Percentiles rank a stretch among this genome's conserved stretches.
Conservation (phyloP, 1,140 invertebrate species). For the Uloborus diversus region DNA sequence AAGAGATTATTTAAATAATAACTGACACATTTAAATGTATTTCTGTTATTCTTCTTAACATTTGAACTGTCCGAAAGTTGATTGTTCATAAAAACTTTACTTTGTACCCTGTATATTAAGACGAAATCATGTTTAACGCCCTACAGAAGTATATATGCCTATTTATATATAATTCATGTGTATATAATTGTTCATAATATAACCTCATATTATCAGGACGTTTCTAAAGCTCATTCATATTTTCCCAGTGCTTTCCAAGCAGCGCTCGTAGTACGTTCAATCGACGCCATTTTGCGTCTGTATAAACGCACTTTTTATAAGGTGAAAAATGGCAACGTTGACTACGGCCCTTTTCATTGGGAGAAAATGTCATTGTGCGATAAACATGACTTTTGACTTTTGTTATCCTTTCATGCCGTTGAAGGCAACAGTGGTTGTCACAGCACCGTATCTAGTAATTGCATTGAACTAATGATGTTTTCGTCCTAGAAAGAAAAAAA, state of each 20-base stretch:
- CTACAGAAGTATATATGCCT: too few species aligned
- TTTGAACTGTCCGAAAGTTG: too few species aligned
- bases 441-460: constrained; percentile 55
- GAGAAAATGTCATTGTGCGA: not conserved
- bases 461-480: constrained; percentile 55
- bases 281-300: not conserved
- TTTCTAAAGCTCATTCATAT: not conserved
- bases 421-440: not conserved
- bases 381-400: not conserved
- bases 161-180: too few species aligned
- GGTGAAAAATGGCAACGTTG: not conserved
- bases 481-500: constrained; percentile 43
- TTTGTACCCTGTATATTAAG: too few species aligned
- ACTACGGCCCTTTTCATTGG: not conserved
- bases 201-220: too few species aligned
- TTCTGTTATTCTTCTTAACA: too few species aligned
- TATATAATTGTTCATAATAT: too few species aligned
- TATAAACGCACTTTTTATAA: not conserved
- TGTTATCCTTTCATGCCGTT: not conserved
- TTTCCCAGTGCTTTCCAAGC: not conserved
- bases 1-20: too few species aligned
- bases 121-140: too few species aligned
- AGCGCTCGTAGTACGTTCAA: not conserved
- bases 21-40: too few species aligned
- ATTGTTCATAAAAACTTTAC: too few species aligned